These are phyloP conservation scores for Cetoscarus ocellatus DNA, from an alignment of 2,797 vertebrate species.

Conservation along the genomic window DNA sequence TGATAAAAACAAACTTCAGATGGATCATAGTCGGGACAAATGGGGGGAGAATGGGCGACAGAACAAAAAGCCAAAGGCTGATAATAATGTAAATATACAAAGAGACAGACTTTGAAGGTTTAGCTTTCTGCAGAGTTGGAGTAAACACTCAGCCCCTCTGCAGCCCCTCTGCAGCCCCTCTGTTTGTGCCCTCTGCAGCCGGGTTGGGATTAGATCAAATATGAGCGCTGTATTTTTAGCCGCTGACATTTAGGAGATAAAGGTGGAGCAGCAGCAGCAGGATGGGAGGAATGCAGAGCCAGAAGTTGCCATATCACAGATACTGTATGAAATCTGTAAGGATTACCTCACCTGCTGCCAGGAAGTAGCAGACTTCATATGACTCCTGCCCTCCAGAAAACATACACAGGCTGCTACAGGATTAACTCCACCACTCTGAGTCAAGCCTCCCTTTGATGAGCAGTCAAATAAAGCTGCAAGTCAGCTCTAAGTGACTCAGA, in stretches of 20 bases:
- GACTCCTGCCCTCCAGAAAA: slow-evolving; percentile 30
- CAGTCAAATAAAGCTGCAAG: slow-evolving; percentile 15
- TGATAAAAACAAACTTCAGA: no score
- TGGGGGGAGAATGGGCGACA: no score
- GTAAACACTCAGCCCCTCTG: background rate
- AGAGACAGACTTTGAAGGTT: background rate
- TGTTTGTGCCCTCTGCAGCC: slow-evolving; percentile 33
- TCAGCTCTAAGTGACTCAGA: background rate
- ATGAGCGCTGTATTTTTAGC: slow-evolving; percentile 74
- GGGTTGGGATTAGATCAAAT: slow-evolving; percentile 64
- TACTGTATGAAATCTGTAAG: slow-evolving; percentile 17
- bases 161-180: slow-evolving; percentile 2
- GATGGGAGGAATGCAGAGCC: slow-evolving; percentile 54
- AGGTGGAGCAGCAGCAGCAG: slow-evolving; percentile 41
- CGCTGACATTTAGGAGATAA: slow-evolving; percentile 73
- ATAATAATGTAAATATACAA: background rate
- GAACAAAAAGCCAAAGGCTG: no score
- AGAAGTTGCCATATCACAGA: slow-evolving; percentile 52
- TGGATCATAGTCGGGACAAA: no score
- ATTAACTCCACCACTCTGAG: background rate
- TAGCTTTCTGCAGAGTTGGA: background rate
- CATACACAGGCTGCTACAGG: slow-evolving; percentile 1
- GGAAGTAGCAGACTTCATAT: slow-evolving; percentile 37
- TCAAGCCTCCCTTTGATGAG: background rate
- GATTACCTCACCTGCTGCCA: slow-evolving; percentile 53